These are phyloP conservation scores for Steinernema khuongi DNA, from an alignment of 1,140 invertebrate species.

Conservation along the genomic window DNA sequence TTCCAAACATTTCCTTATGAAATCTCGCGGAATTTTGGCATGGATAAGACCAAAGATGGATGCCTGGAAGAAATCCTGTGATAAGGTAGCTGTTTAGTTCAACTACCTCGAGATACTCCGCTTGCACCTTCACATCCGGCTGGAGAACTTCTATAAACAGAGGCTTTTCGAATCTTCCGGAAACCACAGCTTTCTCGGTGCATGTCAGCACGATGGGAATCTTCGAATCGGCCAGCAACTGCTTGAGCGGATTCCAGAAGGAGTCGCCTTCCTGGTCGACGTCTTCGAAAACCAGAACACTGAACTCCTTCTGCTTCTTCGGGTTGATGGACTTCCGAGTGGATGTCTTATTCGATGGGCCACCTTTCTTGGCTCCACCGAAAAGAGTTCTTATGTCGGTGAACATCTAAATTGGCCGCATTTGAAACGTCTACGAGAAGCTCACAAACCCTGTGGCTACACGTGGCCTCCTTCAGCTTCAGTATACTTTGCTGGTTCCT, in stretches of 20 bases:
- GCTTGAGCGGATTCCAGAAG: background rate
- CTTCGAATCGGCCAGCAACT: background rate
- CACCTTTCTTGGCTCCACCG: background rate
- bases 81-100: background rate
- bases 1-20: background rate
- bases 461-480: constrained; percentile 1
- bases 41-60: background rate
- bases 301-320: constrained; percentile 5
- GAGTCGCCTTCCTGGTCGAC: background rate
- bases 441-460: background rate
- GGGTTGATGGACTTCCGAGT: no score
- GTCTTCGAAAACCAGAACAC: background rate
- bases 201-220: background rate
- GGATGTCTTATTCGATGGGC: background rate
- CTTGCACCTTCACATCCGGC: background rate
- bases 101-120: background rate
- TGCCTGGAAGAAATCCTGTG: background rate
- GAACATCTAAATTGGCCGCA: background rate
- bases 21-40: background rate
- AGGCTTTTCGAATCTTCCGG: background rate
- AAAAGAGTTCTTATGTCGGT: background rate
- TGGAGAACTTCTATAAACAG: background rate
- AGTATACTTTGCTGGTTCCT: background rate
- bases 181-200: background rate
- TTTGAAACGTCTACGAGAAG: background rate